These are phyloP conservation scores for Lochmaea capreae DNA, from an alignment of 2,888 invertebrate species.

Conservation along the genomic window DNA sequence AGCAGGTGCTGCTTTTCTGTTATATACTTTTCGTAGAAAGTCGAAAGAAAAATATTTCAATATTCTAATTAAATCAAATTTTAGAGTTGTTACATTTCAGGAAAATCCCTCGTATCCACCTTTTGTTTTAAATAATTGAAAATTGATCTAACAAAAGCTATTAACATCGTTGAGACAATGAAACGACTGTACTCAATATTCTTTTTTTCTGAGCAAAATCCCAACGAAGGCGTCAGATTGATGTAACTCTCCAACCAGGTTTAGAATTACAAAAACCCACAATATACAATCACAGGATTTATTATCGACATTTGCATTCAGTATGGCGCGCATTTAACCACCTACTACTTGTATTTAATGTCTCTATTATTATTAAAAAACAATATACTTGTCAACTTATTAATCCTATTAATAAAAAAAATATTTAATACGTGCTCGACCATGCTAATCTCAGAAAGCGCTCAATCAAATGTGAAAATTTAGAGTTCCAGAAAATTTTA, in stretches of 20 bases:
- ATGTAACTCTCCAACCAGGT: conserved; percentile 53
- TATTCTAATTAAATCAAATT: no score
- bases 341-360: conserved; percentile 48
- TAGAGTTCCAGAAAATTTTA: no score
- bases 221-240: conserved; percentile 53
- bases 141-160: conserved; percentile 2
- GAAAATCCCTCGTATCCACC: no score
- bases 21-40: no score
- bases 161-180: neutral
- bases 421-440: no score
- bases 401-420: neutral
- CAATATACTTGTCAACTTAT: conserved; percentile 7
- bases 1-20: no score
- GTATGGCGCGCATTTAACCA: conserved; percentile 43
- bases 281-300: conserved; percentile 54
- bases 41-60: no score
- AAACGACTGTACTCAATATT: neutral
- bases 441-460: no score
- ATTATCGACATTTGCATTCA: conserved; percentile 54
- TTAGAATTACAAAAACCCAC: conserved; percentile 57
- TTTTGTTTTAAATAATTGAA: neutral
- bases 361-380: conserved; percentile 44
- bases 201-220: conserved; percentile 18
- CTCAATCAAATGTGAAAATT: no score
- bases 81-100: no score